These are phyloP conservation scores for Montipora cactus DNA, from an alignment of 64 coral and sea anemone genomes.

Conservation along the genomic window DNA sequence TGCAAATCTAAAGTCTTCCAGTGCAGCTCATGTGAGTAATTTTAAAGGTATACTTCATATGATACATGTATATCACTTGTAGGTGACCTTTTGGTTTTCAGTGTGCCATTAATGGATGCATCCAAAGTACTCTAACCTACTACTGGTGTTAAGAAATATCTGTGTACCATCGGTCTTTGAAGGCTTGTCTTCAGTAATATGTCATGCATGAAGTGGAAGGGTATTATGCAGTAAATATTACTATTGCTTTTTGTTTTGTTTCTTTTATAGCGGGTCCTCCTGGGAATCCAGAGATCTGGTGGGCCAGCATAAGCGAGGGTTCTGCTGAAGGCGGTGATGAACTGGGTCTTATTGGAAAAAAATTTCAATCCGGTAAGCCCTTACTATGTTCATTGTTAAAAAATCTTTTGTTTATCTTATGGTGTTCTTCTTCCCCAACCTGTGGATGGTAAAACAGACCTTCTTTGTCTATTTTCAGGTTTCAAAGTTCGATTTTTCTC, in stretches of 20 bases:
- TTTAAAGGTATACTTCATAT: too few relatives aligned
- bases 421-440: not conserved
- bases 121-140: too few relatives aligned
- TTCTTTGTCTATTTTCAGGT: conserved; percentile 63
- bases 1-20: conserved; percentile 98
- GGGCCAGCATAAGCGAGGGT: conserved; percentile 95
- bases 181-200: not conserved
- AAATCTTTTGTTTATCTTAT: not conserved
- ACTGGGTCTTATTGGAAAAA: conserved; percentile 99
- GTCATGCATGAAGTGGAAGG: not conserved
- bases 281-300: conserved; percentile 98
- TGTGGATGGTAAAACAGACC: not conserved
- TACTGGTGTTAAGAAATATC: too few relatives aligned
- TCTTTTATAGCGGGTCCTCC: conserved; percentile 88
- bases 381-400: not conserved
- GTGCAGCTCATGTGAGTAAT: conserved; percentile 95
- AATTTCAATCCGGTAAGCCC: conserved; percentile 90
- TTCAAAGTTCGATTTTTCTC: conserved; percentile 95
- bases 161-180: not conserved
- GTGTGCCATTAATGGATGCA: not conserved
- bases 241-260: conserved; percentile 2
- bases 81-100: not conserved
- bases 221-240: not conserved
- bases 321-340: conserved; percentile 92
- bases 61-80: not conserved